Evolutionary conservation across 2,113 vertebrate genomes (phyloP), one percentile per base, ranked within the genome.

Genomic region (Ochotona curzoniae): DNA sequence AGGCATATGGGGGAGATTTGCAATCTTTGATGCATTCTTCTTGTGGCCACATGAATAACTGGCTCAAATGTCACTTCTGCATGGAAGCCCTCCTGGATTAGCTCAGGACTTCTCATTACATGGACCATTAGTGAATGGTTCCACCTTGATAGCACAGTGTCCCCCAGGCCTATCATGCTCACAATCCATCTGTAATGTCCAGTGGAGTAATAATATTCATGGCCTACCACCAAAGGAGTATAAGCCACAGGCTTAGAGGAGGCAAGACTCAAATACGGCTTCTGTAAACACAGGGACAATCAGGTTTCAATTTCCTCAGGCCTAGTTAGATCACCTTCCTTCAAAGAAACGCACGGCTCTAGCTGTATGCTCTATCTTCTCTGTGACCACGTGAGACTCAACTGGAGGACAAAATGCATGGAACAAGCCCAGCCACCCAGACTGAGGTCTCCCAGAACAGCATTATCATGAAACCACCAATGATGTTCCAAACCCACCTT

Each of bases 241-340:
- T 89, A 89, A 70, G 60, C 63, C 35, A 70, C 15, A 12, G 11
- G 64, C 25, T 30, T 83, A 28, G 28, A 9, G 51, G 15, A 32
- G 11, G 82, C 30, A 75, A 89, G 26, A 69, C 21, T 12, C 57
- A 94, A 13, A 51, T 44, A 66, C 3, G 11, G 44, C 69, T 88
- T 63, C 76, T 71, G 47, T 81, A 74, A 94, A 49, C 51, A n/a
- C 38, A 70, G 25, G 30, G 44, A 82, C 67, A 78, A 76, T 90
- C 67, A 69, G 10, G 66, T 75, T 26, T 7, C 30, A 69, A 32
- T 54, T 85, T 78, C 67, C 80, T 32, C 75, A 17, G 20, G 82
- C 38, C 38, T 6, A 32, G 32, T 89, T 95, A 60, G 28, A 18
- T 85, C 85, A 89, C 23, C 7, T 91, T 15, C 76, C 69, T 38